Conservation (phyloP, 2,797 vertebrate genomes). For the Moxostoma hubbsi region DNA sequence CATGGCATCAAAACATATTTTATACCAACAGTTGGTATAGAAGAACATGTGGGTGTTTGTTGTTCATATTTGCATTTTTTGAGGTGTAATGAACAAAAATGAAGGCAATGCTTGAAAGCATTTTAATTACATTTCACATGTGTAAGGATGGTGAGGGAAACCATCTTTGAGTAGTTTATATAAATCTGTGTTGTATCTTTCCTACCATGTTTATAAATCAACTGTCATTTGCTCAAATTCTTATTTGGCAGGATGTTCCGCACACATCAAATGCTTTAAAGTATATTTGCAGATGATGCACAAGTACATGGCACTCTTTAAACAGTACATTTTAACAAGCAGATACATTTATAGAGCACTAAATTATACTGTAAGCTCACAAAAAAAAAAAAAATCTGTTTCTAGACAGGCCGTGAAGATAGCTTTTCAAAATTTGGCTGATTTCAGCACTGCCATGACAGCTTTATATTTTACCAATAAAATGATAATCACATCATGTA, state of each 20-base stretch:
- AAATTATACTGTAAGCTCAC: not conserved
- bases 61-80: not conserved
- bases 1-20: not conserved
- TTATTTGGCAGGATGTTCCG: constrained; percentile 6
- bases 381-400: constrained; percentile 7
- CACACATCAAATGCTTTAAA: not conserved
- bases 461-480: constrained; percentile 47
- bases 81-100: not conserved
- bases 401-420: constrained; percentile 70
- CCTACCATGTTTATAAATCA: not conserved
- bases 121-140: constrained; percentile 20
- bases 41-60: not conserved
- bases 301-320: not conserved
- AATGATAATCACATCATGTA: constrained; percentile 68
- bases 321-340: not conserved
- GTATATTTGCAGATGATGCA: constrained; percentile 20
- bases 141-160: constrained; percentile 11
- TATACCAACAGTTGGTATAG: not conserved
- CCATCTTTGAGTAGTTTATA: constrained; percentile 15
- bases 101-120: constrained; percentile 17
- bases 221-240: constrained; percentile 1
- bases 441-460: constrained; percentile 73
- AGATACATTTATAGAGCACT: not conserved
- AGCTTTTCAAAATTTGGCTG: constrained; percentile 76
- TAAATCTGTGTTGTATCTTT: not conserved